Evolutionary conservation across 1,140 invertebrate species (phyloP), one percentile per base, ranked within the genome.

Genomic region (Penaeus indicus): DNA sequence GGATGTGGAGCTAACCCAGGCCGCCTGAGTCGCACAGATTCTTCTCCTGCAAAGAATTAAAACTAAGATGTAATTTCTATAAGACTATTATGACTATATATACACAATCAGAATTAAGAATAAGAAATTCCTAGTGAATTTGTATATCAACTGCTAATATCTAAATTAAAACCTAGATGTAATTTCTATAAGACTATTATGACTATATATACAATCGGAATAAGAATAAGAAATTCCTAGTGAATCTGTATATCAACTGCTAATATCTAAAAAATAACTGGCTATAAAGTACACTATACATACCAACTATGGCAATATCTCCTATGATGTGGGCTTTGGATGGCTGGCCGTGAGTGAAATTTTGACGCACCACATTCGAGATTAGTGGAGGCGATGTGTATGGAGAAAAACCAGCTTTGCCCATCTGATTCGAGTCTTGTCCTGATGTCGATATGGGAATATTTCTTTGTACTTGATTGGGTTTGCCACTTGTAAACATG

Each of bases 291-390:
- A 32, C 38, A 88, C 82, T 22, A 90, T 60, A 84, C 86, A 87
- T 84, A 91, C 86, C 86, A 84, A 90, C 88, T 80, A 86, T 85
- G 63, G 84, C 85, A 27, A 86, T 69, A 67, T 84, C 90, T 21
- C 78, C 83, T 86, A 67, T 69, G 32, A 90, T 78, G 21, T 72
- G 84, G 60, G 67, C 84, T 64, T 38, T 86, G n/a, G 77, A 8
- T 27, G 32, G 54, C 3, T 86, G 80, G 18, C 61, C 42, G 82
- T 27, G 25, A 19, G 81, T 54, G 16, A 67, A 79, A 19, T 69
- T 75, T 21, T 69, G 64, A 21, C 75, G 79, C 10, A 87, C 32
- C 21, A 67, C 25, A 75, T 89, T 69, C 63, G 69, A 54, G 60
- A 60, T 89, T 19, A 32, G 69, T 75, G 72, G 84, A 27, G 60